Base-by-base conservation (phyloP, 2,113 vertebrate genomes). In the Enhydra lutris region DNA sequence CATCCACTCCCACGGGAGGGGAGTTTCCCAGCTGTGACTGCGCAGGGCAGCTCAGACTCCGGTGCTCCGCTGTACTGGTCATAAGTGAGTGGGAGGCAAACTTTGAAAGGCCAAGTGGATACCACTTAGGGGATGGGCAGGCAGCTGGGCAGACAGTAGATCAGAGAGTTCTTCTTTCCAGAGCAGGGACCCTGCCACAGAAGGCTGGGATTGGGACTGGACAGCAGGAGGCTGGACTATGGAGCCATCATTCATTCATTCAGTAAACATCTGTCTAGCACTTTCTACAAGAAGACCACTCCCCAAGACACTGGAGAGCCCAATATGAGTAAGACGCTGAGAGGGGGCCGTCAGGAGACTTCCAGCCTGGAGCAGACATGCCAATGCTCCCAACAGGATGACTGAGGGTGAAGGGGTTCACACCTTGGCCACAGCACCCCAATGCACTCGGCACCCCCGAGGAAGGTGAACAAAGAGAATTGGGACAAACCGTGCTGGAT, bases 281-380 rank as follows among this genome's bases (percentile, higher is more conserved):
- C 3, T 50, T 86, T 82, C 50, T 57, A 3, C 34, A 47, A 59
- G 17, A 31, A 57, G 82, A 20, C 5, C 15, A 11, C 34, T 67
- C 55, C 42, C 47, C 45, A 34, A 29, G 61, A 67, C 13, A 21
- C 61, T n/a, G 36, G 79, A 1, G 23, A 83, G n/a, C 31, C 47
- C 57, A 34, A 18, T 12, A 11, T 8, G 50, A 91, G 5, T 17
- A 11, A 26, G 82, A 26, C 4, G 7, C 67, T n/a, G 34, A 20
- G 55, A 52, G 61, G 18, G 63, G 26, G 21, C 8, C 55, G 50
- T 65, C 6, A n/a, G 86, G 45, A 52, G 50, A 52, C 24, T 1
- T 26, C 9, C 9, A 21, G 24, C 23, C 67, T n/a, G 21, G 11
- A n/a, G 52, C 26, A 29, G 57, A 39, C 0, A 0, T 7, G 14